Conservation (phyloP, 2,888 invertebrate species). For the Linnaemya tessellans region DNA sequence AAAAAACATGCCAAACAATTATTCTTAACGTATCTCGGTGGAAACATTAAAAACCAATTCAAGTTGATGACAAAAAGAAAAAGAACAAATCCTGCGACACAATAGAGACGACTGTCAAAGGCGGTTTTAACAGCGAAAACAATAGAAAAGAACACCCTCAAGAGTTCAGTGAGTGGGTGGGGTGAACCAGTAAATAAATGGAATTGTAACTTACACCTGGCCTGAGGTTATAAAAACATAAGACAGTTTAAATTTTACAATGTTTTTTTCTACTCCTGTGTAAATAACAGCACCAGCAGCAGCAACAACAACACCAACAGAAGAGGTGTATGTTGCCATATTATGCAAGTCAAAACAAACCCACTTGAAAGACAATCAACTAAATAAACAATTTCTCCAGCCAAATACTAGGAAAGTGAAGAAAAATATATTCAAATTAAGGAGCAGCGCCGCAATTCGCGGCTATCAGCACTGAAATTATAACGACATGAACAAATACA, state of each 20-base stretch:
- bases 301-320: constrained; percentile 15
- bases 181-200: constrained; percentile 66
- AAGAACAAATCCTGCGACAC: constrained; percentile 59
- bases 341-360: constrained; percentile 58
- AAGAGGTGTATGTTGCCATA: constrained; percentile 36
- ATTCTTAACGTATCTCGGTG: constrained; percentile 83
- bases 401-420: constrained; percentile 38
- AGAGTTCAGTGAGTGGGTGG: constrained; percentile 18
- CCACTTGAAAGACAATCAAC: constrained; percentile 77
- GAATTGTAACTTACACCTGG: constrained; percentile 72
- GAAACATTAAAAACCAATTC: constrained; percentile 84
- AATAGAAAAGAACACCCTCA: constrained; percentile 58
- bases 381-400: constrained; percentile 76
- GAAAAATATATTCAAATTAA: constrained; percentile 44
- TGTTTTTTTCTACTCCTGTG: background rate
- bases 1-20: constrained; percentile 82
- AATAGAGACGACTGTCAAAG: constrained; percentile 62
- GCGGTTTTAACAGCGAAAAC: constrained; percentile 29
- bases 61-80: constrained; percentile 81
- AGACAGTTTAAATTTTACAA: constrained; percentile 63
- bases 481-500: constrained; percentile 59
- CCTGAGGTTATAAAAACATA: constrained; percentile 69
- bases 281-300: constrained; percentile 9
- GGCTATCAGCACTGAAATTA: constrained; percentile 48
- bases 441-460: constrained; percentile 35